A percentile compares a stretch with the other conserved stretches of the same genome.
phyloP scores from a whole-genome alignment of 2,113 vertebrate species.

The Chamaea fasciata region DNA sequence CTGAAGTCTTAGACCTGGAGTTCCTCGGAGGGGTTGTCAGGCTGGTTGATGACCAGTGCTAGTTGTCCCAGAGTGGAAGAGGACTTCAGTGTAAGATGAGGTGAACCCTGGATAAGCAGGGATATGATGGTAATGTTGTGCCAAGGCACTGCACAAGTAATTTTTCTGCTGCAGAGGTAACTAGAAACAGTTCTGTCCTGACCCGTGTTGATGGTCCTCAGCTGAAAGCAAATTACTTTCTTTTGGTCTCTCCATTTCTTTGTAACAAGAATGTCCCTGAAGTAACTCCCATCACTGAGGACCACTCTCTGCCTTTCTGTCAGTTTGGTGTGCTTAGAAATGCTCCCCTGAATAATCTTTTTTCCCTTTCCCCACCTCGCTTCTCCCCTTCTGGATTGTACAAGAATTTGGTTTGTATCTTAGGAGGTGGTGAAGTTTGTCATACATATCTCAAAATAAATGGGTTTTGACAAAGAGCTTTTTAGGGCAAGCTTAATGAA shows the following conservation, averaged over 20 bases:
- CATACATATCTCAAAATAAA: not conserved
- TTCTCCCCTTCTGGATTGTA: not conserved
- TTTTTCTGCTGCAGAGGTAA: not conserved
- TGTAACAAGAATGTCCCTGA: not conserved
- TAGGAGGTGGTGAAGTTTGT: not conserved
- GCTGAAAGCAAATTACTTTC: not conserved
- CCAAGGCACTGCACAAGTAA: not conserved
- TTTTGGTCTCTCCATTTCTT: not conserved
- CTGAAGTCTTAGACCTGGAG: not conserved
- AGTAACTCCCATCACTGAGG: not conserved
- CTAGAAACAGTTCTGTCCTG: not conserved
- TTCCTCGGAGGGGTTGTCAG: not conserved
- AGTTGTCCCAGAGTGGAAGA: not conserved
- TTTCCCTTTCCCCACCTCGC: accelerated
- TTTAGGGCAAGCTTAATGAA: not conserved
- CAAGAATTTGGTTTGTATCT: not conserved
- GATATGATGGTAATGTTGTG: not conserved
- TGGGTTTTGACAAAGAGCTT: not conserved
- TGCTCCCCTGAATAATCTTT: not conserved
- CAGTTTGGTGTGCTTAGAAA: not conserved
- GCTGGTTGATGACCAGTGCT: not conserved
- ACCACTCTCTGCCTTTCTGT: not conserved
- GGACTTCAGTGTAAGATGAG: not conserved
- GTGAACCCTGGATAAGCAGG: not conserved
- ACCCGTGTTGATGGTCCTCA: not conserved